Conservation (phyloP, 2,797 vertebrate species). For the Mareca strepera region DNA sequence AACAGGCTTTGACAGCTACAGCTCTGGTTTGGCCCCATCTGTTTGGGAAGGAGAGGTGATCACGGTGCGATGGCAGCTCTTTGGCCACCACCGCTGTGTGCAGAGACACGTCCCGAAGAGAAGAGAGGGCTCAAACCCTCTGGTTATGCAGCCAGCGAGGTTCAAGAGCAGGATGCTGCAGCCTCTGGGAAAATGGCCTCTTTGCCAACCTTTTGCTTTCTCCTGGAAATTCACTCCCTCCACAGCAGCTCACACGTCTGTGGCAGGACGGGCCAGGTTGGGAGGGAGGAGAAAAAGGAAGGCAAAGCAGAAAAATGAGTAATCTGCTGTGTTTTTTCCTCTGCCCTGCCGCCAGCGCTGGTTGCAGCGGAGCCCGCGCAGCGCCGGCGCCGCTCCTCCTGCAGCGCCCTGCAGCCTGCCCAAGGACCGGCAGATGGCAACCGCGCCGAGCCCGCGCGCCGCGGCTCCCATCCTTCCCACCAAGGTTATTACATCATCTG, state of each 20-base stretch:
- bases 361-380: not conserved
- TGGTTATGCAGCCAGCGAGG: not conserved
- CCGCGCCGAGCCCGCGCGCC: conserved; percentile 1
- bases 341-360: not conserved
- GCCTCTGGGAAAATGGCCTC: not conserved
- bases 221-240: not conserved
- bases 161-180: not conserved
- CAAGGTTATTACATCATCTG: conserved; percentile 69
- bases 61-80: not conserved
- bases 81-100: not conserved
- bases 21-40: not conserved
- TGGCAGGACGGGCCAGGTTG: not conserved
- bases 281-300: not conserved
- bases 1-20: not conserved
- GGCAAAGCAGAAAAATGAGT: not conserved
- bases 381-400: not conserved
- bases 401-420: conserved; percentile 20
- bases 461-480: conserved; percentile 12
- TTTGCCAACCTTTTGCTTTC: not conserved
- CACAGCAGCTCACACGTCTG: not conserved
- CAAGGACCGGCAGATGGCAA: conserved; percentile 74
- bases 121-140: not conserved
- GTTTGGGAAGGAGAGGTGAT: not conserved
- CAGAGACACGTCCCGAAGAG: accelerated
- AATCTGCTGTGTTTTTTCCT: not conserved